Evolutionary conservation across 2,797 vertebrate genomes (phyloP).

Genomic region (Capromys pilorides): DNA sequence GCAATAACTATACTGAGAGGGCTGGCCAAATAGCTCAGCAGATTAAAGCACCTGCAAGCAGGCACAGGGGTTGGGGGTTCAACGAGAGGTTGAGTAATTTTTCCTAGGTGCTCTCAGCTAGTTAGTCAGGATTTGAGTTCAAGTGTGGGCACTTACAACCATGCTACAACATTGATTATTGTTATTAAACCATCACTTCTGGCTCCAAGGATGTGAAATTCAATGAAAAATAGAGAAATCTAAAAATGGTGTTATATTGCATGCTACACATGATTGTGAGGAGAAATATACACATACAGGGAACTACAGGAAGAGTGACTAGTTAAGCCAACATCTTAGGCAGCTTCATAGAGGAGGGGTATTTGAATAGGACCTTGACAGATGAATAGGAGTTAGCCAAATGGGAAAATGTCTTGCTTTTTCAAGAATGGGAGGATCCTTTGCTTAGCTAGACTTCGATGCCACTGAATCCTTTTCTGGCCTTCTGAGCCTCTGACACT

Average conservation of each 20-base stretch:
- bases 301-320: not conserved
- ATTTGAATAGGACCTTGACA: slow-evolving; percentile 14
- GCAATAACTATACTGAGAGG: not conserved
- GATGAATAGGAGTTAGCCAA: not conserved
- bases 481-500: slow-evolving; percentile 8
- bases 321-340: not conserved
- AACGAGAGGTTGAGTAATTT: slow-evolving; percentile 35
- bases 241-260: not conserved
- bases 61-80: not conserved
- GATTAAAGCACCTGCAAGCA: too few relatives aligned
- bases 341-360: not conserved
- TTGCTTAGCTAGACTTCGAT: slow-evolving; percentile 4
- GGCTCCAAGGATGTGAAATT: not conserved
- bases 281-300: too few relatives aligned
- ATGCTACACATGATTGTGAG: not conserved
- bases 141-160: not conserved
- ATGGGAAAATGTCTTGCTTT: not conserved
- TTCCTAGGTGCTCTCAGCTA: not conserved
- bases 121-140: not conserved
- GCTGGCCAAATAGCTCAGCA: too few relatives aligned
- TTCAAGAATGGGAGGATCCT: not conserved
- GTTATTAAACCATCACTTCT: not conserved
- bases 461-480: not conserved
- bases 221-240: not conserved
- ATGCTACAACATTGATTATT: not conserved